Percentiles rank a stretch among this genome's conserved stretches.
These are phyloP conservation scores for Morphnarchus princeps DNA, from an alignment of 2,113 vertebrate species.

Conservation along the genomic window DNA sequence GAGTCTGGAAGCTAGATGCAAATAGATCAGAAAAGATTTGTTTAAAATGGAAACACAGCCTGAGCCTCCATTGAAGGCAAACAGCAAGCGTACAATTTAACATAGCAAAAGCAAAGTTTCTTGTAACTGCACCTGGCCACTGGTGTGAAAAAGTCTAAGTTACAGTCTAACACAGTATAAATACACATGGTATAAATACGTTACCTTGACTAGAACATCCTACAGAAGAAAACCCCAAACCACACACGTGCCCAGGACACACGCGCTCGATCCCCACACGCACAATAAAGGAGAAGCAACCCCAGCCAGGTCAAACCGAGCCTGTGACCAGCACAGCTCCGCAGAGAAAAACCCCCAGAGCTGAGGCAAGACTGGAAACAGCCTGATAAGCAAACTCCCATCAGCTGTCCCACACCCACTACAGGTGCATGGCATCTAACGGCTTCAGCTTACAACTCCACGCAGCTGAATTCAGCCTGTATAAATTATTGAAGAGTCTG, in stretches of 20 bases:
- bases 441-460: slow-evolving; percentile 23
- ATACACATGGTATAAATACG: fast-evolving
- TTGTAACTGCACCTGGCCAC: not conserved
- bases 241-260: fast-evolving
- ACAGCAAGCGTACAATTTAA: not conserved
- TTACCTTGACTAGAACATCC: not conserved
- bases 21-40: not conserved
- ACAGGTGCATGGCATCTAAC: slow-evolving; percentile 57
- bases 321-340: fast-evolving
- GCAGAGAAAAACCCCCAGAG: fast-evolving
- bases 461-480: slow-evolving; percentile 71
- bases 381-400: not conserved
- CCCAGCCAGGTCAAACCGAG: fast-evolving
- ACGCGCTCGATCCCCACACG: fast-evolving
- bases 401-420: not conserved
- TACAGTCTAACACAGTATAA: not conserved
- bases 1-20: not conserved
- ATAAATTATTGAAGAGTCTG: slow-evolving; percentile 86
- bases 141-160: fast-evolving
- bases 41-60: not conserved
- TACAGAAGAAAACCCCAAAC: not conserved
- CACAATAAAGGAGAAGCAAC: not conserved
- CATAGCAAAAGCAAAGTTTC: not conserved
- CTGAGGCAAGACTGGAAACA: not conserved
- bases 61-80: not conserved